Base-by-base conservation (phyloP, 1,140 invertebrate genomes). In the Caenorhabditis inopinata region DNA sequence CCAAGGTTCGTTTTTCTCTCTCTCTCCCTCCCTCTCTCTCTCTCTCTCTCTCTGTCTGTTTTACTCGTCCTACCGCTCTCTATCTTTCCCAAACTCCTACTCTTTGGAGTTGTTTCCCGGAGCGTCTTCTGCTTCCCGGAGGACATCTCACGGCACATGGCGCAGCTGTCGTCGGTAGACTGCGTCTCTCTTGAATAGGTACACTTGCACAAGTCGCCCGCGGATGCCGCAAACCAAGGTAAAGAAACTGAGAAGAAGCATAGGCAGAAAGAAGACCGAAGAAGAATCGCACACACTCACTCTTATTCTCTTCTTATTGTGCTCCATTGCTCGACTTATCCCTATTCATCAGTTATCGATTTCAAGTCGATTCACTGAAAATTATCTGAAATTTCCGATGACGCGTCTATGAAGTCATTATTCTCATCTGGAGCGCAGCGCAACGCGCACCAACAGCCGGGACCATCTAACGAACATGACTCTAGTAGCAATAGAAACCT, bases 351-450 rank as follows among this genome's bases (percentile, higher is more conserved):
- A 46, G 29, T 75, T 51, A 75, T 75, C 74, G 45, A 75, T 75
- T 74, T 29, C 12, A 7, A 21, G 29, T 45, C 75, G 18, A 18
- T 45, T 53, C 46, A 21, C 74, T 27, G 42, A 75, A 27, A 49
- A 49, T 45, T 21, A 77, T 77, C 75, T 42, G 49, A 77, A 49
- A 35, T 16, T 45, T 53, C 75, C 21, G 35, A 25, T 58, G 29
- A 51, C 27, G 76, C 49, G 76, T 42, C 76, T 62, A 58, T 77
- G 38, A 35, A 29, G 51, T 74, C 78, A 46, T 32, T 53, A 42
- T 62, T 53, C 77, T 21, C 23, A 49, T 25, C 23, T 27, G 42
- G 14, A 68, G 51, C 51, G 35, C 38, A 16, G 23, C 51, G 27
- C 45, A 73, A 42, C 21, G 48, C 38, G n/a, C 51, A 27, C 18